Evolutionary conservation across 1,140 invertebrate genomes (phyloP).

Genomic region (Drosophila ohnishii): DNA sequence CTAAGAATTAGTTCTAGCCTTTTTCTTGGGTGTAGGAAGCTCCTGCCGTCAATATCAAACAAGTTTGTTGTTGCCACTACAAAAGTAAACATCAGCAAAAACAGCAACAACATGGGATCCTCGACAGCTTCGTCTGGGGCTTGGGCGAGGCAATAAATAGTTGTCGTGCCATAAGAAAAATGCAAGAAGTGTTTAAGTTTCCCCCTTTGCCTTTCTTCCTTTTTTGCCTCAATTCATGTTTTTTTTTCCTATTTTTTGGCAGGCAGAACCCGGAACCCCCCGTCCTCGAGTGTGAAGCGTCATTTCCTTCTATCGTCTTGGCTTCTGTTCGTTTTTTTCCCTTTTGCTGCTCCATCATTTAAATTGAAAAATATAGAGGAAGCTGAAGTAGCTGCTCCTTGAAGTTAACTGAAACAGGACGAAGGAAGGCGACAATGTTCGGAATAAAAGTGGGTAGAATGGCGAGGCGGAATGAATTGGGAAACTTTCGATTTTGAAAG

Average conservation of each 20-base stretch:
- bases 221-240: background rate
- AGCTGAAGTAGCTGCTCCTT: constrained; percentile 42
- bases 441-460: constrained; percentile 9
- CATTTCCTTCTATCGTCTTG: constrained; percentile 41
- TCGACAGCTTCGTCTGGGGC: constrained; percentile 49
- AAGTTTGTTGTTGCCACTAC: constrained; percentile 69
- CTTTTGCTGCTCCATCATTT: constrained; percentile 69
- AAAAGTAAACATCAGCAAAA: constrained; percentile 43
- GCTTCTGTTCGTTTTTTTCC: constrained; percentile 9
- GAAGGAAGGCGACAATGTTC: constrained; percentile 31
- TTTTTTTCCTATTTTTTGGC: constrained; percentile 41
- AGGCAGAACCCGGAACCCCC: constrained; percentile 44
- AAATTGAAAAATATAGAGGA: constrained; percentile 70
- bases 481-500: constrained; percentile 52
- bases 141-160: constrained; percentile 68
- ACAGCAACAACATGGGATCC: constrained; percentile 20
- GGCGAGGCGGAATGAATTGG: constrained; percentile 35
- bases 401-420: constrained; percentile 41
- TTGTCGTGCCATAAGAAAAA: constrained; percentile 79
- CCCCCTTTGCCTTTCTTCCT: constrained; percentile 2
- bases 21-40: constrained; percentile 21
- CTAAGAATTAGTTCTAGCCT: background rate
- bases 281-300: constrained; percentile 38
- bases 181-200: constrained; percentile 79
- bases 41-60: constrained; percentile 52